These are phyloP conservation scores for Hyles euphorbiae DNA, from an alignment of 1,140 invertebrate species.

Conservation along the genomic window DNA sequence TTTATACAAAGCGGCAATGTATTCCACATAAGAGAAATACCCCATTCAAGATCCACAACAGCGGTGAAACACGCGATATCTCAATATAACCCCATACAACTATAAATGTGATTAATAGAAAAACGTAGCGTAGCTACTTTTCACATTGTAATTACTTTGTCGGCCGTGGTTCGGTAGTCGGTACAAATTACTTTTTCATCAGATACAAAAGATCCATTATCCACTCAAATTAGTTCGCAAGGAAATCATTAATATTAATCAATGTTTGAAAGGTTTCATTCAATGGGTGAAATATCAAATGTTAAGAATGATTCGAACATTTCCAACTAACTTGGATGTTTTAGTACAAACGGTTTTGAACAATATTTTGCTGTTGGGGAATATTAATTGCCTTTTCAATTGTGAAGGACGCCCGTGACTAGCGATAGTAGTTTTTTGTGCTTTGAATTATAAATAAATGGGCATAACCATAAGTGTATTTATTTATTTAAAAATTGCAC, in stretches of 20 bases:
- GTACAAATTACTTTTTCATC: constrained; percentile 57
- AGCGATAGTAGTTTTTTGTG: too few species aligned
- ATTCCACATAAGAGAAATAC: too few species aligned
- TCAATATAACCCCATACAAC: constrained; percentile 17
- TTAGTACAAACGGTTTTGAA: too few species aligned
- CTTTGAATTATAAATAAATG: too few species aligned
- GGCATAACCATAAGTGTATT: too few species aligned
- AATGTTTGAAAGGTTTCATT: constrained; percentile 36
- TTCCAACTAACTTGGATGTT: not conserved
- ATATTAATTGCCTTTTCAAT: too few species aligned
- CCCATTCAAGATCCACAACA: constrained; percentile 2
- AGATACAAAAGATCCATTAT: constrained; percentile 59
- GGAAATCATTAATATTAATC: constrained; percentile 56
- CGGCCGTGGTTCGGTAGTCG: constrained; percentile 27
- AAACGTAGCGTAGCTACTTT: constrained; percentile 28
- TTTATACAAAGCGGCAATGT: too few species aligned
- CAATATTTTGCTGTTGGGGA: too few species aligned
- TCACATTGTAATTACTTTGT: constrained; percentile 43
- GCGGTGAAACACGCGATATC: constrained; percentile 21
- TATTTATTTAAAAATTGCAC: too few species aligned
- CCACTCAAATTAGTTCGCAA: constrained; percentile 51
- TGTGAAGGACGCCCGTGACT: too few species aligned
- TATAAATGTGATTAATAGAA: constrained; percentile 38
- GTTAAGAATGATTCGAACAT: constrained; percentile 1
- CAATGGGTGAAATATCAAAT: constrained; percentile 18